Percentiles rank a stretch among this genome's conserved stretches.
phyloP scores from a whole-genome alignment of 2,113 vertebrate species.

The Nerophis ophidion region DNA sequence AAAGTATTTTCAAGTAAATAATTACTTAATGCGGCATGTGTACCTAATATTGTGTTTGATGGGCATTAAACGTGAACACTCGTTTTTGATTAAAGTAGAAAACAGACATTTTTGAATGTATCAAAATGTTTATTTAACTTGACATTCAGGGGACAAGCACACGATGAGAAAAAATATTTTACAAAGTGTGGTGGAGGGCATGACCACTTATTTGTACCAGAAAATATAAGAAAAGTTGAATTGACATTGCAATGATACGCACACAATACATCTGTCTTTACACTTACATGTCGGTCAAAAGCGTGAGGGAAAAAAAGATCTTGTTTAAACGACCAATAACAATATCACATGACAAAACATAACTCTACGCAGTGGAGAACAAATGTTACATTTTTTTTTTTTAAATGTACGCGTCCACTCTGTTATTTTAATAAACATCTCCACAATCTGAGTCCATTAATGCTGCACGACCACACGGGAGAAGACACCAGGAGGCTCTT shows the following conservation, averaged over 20 bases:
- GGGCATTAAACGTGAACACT: background rate
- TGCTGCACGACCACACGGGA: slow-evolving; percentile 78
- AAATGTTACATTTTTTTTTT: too few relatives aligned
- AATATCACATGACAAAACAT: background rate
- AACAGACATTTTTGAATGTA: slow-evolving; percentile 3
- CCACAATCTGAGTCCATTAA: slow-evolving; percentile 47
- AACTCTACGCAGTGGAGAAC: background rate
- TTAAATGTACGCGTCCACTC: background rate
- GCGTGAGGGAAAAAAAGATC: too few relatives aligned
- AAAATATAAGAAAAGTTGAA: background rate
- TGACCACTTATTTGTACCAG: background rate
- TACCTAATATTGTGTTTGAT: too few relatives aligned
- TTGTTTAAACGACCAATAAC: background rate
- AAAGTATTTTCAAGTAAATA: too few relatives aligned
- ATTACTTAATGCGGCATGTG: too few relatives aligned
- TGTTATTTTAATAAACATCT: slow-evolving; percentile 6
- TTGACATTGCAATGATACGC: background rate
- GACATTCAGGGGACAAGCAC: slow-evolving; percentile 26
- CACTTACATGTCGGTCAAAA: background rate
- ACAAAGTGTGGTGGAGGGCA: slow-evolving; percentile 13
- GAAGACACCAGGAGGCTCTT: slow-evolving; percentile 83
- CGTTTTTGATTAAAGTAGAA: background rate
- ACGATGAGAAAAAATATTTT: slow-evolving; percentile 45
- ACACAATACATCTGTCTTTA: too few relatives aligned
- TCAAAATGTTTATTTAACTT: slow-evolving; percentile 53